phyloP scores from a whole-genome alignment of 1,140 invertebrate genomes.

The Cyphomyrmex costatus region DNA sequence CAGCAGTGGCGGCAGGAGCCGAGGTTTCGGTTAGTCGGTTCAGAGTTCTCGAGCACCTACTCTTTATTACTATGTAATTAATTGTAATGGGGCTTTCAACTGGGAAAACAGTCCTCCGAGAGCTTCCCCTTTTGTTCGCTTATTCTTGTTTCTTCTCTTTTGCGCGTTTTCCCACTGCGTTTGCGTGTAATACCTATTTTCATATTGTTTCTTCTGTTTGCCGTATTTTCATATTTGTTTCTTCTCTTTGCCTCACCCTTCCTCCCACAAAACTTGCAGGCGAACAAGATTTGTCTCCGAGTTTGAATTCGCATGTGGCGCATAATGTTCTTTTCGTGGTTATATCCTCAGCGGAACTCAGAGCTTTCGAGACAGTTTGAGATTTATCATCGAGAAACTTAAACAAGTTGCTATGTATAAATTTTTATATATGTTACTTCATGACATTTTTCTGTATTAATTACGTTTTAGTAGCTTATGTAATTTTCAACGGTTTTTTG shows the following conservation, averaged over 20 bases:
- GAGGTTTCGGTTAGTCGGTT: constrained; percentile 69
- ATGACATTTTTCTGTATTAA: not conserved
- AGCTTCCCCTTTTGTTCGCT: constrained; percentile 48
- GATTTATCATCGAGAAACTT: constrained; percentile 44
- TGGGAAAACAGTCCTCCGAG: constrained; percentile 55
- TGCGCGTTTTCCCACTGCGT: constrained; percentile 52
- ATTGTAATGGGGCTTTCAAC: constrained; percentile 71
- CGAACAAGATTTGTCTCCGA: constrained; percentile 59
- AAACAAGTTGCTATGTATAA: not conserved
- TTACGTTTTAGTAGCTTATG: not conserved
- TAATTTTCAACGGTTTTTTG: constrained; percentile 70
- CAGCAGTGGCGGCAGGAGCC: constrained; percentile 5
- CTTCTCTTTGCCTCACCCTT: constrained; percentile 3
- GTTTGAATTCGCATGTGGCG: constrained; percentile 54
- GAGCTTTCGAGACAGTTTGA: constrained; percentile 19
- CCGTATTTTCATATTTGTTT: constrained; percentile 61
- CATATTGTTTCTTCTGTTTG: constrained; percentile 55
- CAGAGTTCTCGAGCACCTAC: constrained; percentile 63
- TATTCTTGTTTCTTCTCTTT: constrained; percentile 46
- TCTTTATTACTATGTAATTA: constrained; percentile 75
- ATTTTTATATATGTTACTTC: constrained; percentile 5
- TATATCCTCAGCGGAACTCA: constrained; percentile 12
- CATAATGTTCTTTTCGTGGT: constrained; percentile 52
- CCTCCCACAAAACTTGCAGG: constrained; percentile 24
- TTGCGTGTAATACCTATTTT: constrained; percentile 57